Base-by-base conservation (phyloP, 2,113 vertebrate species). In the Fukomys damarensis region DNA sequence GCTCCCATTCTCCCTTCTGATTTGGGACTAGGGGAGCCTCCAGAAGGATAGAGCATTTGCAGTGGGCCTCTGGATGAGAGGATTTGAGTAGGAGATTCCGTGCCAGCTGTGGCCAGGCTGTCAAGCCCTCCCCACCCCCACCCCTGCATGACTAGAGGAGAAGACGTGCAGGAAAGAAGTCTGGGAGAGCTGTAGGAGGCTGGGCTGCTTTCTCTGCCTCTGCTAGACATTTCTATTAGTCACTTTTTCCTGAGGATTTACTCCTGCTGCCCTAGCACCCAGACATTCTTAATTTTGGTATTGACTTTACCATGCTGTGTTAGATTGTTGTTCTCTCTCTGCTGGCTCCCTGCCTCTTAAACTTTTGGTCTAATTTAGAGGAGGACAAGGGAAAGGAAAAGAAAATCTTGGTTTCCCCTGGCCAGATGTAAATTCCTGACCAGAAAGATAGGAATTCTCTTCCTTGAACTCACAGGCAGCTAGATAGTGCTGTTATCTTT, bases 171-270 rank as follows among this genome's bases (percentile, higher is more conserved):
- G 95, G 93, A 95, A 84, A 97, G 94, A 52, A 80, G 89, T 63
- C 81, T 91, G 61, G 82, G 81, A 11, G 83, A 94, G 84, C 89
- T 66, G 43, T 52, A 82, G 96, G 93, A 96, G 95, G 83, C 93
- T 66, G 59, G 70, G 91, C 95, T 95, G 93, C 92, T 95, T 98
- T 90, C 91, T 94, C 86, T 82, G 94, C 86, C 81, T 95, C 72
- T 77, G 59, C 97, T 96, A 92, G 96, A 97, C 93, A 54, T 79
- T 95, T 93, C 96, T 97, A 49, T 97, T 97, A 95, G 94, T 97
- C 97, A 97, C 68, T 92, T 94, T 97, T 97, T 96, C 96, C 95
- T 93, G 68, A 81, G 96, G 97, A 96, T 97, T 96, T 97, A 88
- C 95, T 97, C 91, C 86, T 97, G 94, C 96, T 95, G 87, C 76